Evolutionary conservation across 2,797 vertebrate species (phyloP).

Genomic region (Acrocephalus scirpaceus): DNA sequence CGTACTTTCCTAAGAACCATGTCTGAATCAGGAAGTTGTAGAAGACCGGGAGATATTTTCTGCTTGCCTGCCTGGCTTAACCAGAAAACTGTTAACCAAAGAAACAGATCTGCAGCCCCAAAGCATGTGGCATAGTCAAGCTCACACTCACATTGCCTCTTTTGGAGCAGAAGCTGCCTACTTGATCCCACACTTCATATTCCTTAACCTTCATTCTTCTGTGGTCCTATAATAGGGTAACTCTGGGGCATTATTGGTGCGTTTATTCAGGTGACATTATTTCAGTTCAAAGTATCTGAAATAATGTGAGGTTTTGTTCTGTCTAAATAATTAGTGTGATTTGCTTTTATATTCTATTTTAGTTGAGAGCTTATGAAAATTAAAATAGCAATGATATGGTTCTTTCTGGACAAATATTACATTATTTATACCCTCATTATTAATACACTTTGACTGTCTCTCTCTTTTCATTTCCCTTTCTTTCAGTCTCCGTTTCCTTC

Average conservation of each 20-base stretch:
- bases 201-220: background rate
- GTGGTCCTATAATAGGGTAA: background rate
- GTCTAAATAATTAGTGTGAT: background rate
- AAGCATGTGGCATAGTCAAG: background rate
- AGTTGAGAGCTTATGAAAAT: slow-evolving; percentile 22
- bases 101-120: background rate
- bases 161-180: background rate
- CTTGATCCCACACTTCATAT: background rate
- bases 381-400: background rate
- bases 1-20: background rate
- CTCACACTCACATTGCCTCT: background rate
- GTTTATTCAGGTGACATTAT: background rate
- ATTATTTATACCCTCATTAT: slow-evolving; percentile 34
- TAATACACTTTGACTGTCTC: background rate
- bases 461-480: background rate
- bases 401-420: slow-evolving; percentile 6
- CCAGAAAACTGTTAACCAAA: background rate
- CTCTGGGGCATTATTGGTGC: background rate
- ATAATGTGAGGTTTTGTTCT: background rate
- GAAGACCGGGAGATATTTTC: background rate
- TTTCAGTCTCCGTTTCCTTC: background rate
- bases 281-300: background rate
- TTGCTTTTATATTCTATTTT: background rate
- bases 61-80: background rate
- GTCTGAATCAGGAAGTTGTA: background rate